Base-by-base conservation (phyloP, 2,113 vertebrate genomes). In the Alaudala cheleensis region DNA sequence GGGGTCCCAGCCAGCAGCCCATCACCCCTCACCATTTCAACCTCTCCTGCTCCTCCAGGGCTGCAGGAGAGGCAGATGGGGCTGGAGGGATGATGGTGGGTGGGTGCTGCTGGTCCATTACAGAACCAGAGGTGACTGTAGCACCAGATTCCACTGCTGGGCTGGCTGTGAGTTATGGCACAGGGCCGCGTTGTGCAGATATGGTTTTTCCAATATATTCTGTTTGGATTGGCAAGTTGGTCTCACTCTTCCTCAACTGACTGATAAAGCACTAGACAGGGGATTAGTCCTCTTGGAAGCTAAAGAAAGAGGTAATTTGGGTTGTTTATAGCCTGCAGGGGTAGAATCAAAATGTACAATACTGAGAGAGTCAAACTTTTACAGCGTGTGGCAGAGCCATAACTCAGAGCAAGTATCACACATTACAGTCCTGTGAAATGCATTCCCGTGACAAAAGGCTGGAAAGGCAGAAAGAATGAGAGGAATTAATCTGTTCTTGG, bases 201-300 rank as follows among this genome's bases (percentile, higher is more conserved):
- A 69, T 4, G 56, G 86, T 85, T 97, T 96, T 91, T 76, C 26
- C 91, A 81, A 77, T 96, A 72, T 94, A 93, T 96, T 97, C 96
- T 97, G 96, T 96, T 97, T 97, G 96, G 97, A 98, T 95, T 96
- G 97, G 93, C 96, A 96, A 96, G 92, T 95, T 96, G 97, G 96
- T 93, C 96, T 96, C 85, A 86, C 84, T 82, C 61, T 96, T 97
- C 96, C 96, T 97, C 96, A 95, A 81, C 85, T 93, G 96, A 96
- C 95, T 97, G 94, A 96, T 97, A 97, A 97, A 97, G 92, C 90
- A 83, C 96, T 93, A 96, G 95, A 94, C 94, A 93, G 88, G 86
- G 96, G 94, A 98, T 98, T 97, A 97, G 93, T 95, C 96, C 95
- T 97, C 96, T 93, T 96, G 93, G 96, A 97, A 97, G 87, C 90